phyloP scores from a whole-genome alignment of 2,888 invertebrate species.

The Leptothorax acervorum region DNA sequence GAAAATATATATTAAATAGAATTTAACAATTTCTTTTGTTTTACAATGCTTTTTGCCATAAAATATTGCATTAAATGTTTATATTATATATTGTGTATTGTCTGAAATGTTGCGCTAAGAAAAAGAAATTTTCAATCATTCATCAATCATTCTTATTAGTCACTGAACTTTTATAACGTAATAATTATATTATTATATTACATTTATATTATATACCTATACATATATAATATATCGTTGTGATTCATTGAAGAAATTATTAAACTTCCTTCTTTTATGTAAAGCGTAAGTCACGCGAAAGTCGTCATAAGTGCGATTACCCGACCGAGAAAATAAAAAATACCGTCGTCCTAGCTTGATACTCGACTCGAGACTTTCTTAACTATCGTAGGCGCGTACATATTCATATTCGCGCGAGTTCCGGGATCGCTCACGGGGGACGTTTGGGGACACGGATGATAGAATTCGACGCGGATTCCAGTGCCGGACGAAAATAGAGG shows the following conservation, averaged over 20 bases:
- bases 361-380: background rate
- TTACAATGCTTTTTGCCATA: background rate
- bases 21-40: background rate
- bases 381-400: constrained; percentile 36
- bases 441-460: constrained; percentile 77
- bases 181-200: background rate
- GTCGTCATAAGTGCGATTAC: background rate
- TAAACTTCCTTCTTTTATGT: background rate
- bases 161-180: background rate
- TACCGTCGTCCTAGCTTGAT: background rate
- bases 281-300: constrained; percentile 10
- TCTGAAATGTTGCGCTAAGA: background rate
- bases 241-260: background rate
- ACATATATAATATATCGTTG: background rate
- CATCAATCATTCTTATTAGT: background rate
- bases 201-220: background rate
- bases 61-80: background rate
- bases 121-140: background rate
- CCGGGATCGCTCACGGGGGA: constrained; percentile 44
- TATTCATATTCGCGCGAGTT: constrained; percentile 43
- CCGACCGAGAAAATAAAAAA: constrained; percentile 19
- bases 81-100: background rate
- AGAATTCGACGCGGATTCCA: constrained; percentile 84
- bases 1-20: background rate
- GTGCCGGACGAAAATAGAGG: constrained; percentile 83